A percentile compares a stretch with the other conserved stretches of the same genome.
These are phyloP conservation scores for Erythrocercus mccallii DNA, from an alignment of 2,113 vertebrate genomes.

Conservation along the genomic window DNA sequence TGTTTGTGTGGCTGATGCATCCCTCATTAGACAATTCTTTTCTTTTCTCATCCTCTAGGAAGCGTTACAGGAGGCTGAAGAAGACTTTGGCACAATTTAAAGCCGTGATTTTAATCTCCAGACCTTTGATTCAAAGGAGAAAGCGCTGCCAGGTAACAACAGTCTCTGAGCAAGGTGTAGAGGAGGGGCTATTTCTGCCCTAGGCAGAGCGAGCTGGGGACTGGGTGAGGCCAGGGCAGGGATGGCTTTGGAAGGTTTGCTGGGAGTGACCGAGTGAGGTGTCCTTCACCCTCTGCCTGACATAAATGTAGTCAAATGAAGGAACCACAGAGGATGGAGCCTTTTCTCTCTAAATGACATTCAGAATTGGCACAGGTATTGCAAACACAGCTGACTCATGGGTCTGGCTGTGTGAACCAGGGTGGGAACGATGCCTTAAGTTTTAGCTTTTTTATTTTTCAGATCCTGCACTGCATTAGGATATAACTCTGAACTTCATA, in stretches of 20 bases:
- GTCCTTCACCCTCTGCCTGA: not conserved
- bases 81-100: slow-evolving; percentile 80
- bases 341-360: not conserved
- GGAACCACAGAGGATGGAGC: not conserved
- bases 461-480: not conserved
- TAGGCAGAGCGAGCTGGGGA: not conserved
- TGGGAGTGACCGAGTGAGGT: not conserved
- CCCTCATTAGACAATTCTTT: not conserved
- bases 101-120: slow-evolving; percentile 79
- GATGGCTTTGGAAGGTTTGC: not conserved
- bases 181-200: not conserved
- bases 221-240: not conserved
- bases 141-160: slow-evolving; percentile 70
- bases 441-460: not conserved
- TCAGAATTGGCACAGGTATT: not conserved
- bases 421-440: not conserved
- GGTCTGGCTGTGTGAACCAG: not conserved
- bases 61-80: slow-evolving; percentile 80
- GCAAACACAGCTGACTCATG: not conserved
- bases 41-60: slow-evolving; percentile 61
- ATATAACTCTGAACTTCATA: not conserved
- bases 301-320: not conserved
- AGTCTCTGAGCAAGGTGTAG: not conserved
- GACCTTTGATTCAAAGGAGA: slow-evolving; percentile 69
- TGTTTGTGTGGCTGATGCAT: not conserved